Conservation (phyloP, 2,888 invertebrate genomes). For the Nesidiocoris tenuis region DNA sequence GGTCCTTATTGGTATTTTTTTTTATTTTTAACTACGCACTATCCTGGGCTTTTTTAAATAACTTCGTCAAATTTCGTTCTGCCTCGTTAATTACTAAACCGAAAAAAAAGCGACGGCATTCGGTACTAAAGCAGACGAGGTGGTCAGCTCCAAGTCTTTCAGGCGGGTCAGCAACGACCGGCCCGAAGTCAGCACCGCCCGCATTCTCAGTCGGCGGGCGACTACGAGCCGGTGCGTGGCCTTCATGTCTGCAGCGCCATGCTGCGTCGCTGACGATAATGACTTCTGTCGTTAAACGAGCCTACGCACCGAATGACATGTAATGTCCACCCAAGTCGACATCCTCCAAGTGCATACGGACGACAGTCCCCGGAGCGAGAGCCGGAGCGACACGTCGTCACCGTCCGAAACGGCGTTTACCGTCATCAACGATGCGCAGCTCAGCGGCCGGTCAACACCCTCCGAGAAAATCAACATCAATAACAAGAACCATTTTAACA, state of each 20-base stretch:
- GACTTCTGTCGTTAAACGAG: not conserved
- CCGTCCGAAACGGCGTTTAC: slow-evolving; percentile 39
- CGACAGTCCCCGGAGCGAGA: slow-evolving; percentile 16
- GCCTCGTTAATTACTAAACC: no score
- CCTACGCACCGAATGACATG: not conserved
- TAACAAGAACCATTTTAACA: slow-evolving; percentile 6
- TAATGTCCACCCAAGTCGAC: slow-evolving; percentile 13
- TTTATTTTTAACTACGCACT: no score
- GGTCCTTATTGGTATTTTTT: no score
- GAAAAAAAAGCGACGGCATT: not conserved
- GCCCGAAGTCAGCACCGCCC: not conserved
- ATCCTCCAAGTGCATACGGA: slow-evolving; percentile 15
- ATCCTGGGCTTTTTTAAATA: no score
- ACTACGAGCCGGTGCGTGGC: slow-evolving; percentile 12
- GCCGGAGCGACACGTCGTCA: not conserved
- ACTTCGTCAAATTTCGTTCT: no score
- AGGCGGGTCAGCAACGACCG: not conserved
- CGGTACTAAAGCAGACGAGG: not conserved
- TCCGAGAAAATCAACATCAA: slow-evolving; percentile 4
- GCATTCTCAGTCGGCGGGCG: slow-evolving; percentile 26
- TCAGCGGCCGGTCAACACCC: slow-evolving; percentile 31
- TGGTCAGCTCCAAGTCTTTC: not conserved
- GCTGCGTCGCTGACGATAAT: not conserved
- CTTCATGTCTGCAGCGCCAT: not conserved
- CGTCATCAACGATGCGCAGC: slow-evolving; percentile 35